Evolutionary conservation across 1,140 invertebrate species (phyloP), one percentile per base, ranked within the genome.

Genomic region (Leptinotarsa undecemlineata): DNA sequence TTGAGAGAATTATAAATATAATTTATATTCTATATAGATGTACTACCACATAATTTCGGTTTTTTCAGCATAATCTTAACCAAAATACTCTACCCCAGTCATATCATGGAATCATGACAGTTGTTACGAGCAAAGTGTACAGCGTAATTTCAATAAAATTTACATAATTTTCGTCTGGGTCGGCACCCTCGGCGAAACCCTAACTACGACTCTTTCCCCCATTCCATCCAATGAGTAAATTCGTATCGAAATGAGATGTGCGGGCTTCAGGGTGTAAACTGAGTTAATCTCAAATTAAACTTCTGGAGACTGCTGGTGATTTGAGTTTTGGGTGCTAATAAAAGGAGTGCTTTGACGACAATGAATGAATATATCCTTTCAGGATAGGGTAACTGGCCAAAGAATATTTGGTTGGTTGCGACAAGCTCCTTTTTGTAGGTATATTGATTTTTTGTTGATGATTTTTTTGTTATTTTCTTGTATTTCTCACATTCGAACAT

Each of bases 211-310:
- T 57, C n/a, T 4, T 15, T 57, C 51, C 51, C 51, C 51, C 51
- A 42, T 42, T 42, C 8, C 33, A 57, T n/a, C 51, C 51, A 57
- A 57, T 57, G 17, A n/a, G 15, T 17, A 19, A 57, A 57, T 19
- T 57, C 51, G 51, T 57, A 57, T 57, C 13, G 51, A 57, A 57
- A 57, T 57, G 51, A 57, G 51, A 57, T 57, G 51, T 57, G 51
- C 17, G 51, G 51, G 14, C n/a, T 57, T 57, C 51, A 19, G 51
- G 51, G 51, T 57, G 51, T 57, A 57, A 57, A 57, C 51, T 57
- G n/a, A 57, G 51, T 57, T 57, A 57, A 57, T 57, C 51, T 57
- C 51, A 57, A 57, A 57, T 57, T 57, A 57, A 57, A 57, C 51
- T 57, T 57, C 51, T 57, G 51, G 17, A 57, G 51, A 57, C 51